phyloP scores from a whole-genome alignment of 2,113 vertebrate genomes.

The Gorsachius goisagi region DNA sequence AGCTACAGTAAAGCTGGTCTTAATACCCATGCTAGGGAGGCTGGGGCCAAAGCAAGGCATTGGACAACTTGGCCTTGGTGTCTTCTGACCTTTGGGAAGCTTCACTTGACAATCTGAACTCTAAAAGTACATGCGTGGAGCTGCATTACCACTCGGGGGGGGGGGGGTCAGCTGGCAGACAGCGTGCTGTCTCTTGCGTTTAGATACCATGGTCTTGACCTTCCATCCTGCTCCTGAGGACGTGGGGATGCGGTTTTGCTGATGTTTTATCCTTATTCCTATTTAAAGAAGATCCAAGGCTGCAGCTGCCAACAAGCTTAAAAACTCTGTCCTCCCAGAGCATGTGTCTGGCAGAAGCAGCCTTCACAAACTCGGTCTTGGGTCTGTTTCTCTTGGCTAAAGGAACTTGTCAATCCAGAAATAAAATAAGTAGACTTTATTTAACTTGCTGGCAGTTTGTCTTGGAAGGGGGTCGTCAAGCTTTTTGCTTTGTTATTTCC shows the following conservation, averaged over 20 bases:
- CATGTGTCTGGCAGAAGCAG: not conserved
- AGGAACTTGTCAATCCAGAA: not conserved
- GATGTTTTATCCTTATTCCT: not conserved
- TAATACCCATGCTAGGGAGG: not conserved
- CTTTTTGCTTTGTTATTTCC: not conserved
- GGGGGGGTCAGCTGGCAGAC: not conserved
- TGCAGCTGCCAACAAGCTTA: not conserved
- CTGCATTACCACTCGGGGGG: not conserved
- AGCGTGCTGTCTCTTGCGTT: not conserved
- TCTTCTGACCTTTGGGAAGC: not conserved
- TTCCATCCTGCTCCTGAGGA: not conserved
- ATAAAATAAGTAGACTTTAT: not conserved
- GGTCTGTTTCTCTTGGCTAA: slow-evolving; percentile 41
- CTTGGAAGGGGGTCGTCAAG: not conserved
- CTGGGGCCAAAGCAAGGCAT: not conserved
- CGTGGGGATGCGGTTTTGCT: not conserved
- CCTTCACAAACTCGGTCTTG: not conserved
- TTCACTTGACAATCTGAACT: not conserved
- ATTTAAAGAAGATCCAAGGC: not conserved
- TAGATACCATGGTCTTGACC: not conserved
- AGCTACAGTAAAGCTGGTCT: not conserved
- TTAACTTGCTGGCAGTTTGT: not conserved
- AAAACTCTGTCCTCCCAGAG: not conserved
- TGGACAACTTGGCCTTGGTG: not conserved
- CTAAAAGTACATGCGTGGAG: accelerated